Base-by-base conservation (phyloP, 2,797 vertebrate genomes). In the Morelia viridis region DNA sequence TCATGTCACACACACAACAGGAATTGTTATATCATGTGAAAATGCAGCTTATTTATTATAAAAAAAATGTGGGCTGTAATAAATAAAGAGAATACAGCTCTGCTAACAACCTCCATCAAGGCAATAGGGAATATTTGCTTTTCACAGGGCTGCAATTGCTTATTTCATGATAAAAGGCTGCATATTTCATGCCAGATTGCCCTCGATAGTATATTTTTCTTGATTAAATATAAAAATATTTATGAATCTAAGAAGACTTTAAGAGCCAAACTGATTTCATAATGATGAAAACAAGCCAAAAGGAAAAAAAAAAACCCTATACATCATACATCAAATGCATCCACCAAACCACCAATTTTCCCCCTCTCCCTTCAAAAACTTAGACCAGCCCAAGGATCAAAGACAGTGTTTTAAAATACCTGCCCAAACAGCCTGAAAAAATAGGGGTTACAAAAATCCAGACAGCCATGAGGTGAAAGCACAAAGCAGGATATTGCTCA, bases 1-100 rank as follows among this genome's bases (percentile, higher is more conserved):
- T 58, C 89, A 76, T 58, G 60, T 94, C 95, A 95, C 92, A 95
- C 87, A 91, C 64, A 85, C 85, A 90, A 92, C 92, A 64, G 92
- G 91, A 89, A 86, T 0, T 90, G 85, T 93, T 94, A 94, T 0
- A 2, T 93, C 10, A n/a, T 90, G 68, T 87, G 85, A 92, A 92
- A 76, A 41, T 90, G 58, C 22, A n/a, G n/a, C 65, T n/a, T 87
- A 61, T 87, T 87, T 90, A 87, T 87, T 71, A 87, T 80, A 15
- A 90, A 92, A 46, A 41, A 83, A 92, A 80, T n/a, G 19, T 61
- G 58, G 65, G n/a, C n/a, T 24, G 84, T 22, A 90, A 92, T 90
- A 87, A 90, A 87, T 92, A 80, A 90, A 58, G 17, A 50, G 53
- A 80, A 80, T 22, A 53, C 85, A 62, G 85, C 24, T 87, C 1